phyloP scores from a whole-genome alignment of 2,888 invertebrate species.

The Sussaba pulchella region DNA sequence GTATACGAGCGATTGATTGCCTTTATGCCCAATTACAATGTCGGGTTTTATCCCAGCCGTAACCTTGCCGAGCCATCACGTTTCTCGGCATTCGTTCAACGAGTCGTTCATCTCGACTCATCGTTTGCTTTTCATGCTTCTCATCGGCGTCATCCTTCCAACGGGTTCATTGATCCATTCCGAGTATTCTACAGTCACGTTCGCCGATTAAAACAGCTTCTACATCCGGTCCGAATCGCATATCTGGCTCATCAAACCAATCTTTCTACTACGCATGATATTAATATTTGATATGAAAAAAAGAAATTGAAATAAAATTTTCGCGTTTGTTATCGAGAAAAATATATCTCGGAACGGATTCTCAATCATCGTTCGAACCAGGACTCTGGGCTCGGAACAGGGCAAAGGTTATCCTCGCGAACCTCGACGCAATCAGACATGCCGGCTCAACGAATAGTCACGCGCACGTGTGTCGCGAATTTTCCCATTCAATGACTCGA shows the following conservation, averaged over 20 bases:
- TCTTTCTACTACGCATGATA: background rate
- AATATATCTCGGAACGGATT: no score
- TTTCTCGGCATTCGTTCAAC: background rate
- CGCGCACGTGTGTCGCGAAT: slow-evolving; percentile 19
- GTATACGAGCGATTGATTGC: slow-evolving; percentile 5
- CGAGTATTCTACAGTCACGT: slow-evolving; percentile 7
- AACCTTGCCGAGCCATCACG: slow-evolving; percentile 17
- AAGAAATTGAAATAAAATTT: no score
- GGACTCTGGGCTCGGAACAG: background rate
- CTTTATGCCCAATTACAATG: slow-evolving; percentile 10
- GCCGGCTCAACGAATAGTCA: background rate
- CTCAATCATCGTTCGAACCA: no score
- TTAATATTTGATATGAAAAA: background rate
- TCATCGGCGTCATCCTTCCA: slow-evolving; percentile 2
- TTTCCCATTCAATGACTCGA: no score
- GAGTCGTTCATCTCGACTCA: slow-evolving; percentile 5
- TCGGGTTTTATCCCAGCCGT: background rate
- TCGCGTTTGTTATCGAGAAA: no score
- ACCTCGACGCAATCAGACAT: background rate
- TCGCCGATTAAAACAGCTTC: slow-evolving; percentile 3
- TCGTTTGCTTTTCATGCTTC: slow-evolving; percentile 31
- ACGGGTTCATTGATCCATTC: slow-evolving; percentile 31
- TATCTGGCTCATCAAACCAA: background rate
- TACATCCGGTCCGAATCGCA: background rate
- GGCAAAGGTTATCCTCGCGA: background rate